Evolutionary conservation across 2,113 vertebrate genomes (phyloP), one percentile per base, ranked within the genome.

Genomic region (Paradoxurus hermaphroditus): DNA sequence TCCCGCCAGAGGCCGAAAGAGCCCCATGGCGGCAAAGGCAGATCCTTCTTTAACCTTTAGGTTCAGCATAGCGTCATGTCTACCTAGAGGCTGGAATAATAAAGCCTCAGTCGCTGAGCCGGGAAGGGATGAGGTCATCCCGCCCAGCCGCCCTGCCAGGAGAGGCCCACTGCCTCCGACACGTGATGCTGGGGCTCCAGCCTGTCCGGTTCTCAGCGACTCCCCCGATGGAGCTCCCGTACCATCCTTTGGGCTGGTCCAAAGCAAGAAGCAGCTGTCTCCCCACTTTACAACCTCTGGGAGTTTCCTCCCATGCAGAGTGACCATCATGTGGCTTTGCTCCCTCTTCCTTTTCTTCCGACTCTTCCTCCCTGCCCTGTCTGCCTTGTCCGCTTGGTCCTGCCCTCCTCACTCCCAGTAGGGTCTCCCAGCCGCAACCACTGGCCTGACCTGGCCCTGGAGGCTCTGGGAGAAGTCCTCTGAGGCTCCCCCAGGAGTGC

Each of bases 61-160:
- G 96, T 81, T 92, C 49, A 6, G 92, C 88, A 98, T 98, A 90
- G 97, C 95, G 97, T 98, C 39, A 98, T 96, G 98, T 98, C 98
- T 98, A 95, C 97, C 97, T 96, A 95, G 87, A 96, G 72, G 84
- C 95, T 96, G 90, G 94, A 97, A 98, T 97, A 98, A 98, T 97
- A 97, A 96, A 95, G 67, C 91, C 95, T 96, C 62, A 92, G 97
- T 96, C 12, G 0, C 90, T 34, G 85, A 97, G 95, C 85, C 23
- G 81, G 94, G 94, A 97, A 98, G 67, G 59, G 91, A 97, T 98
- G 98, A 98, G 67, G 97, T 98, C 97, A 98, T 97, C 94, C 27
- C 15, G 36, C 82, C 90, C 90, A 90, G 95, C 95, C 51, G 41
- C 87, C 90, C 81, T 96, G 98, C 97, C 98, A 97, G 87, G 77